Conservation (phyloP, 2,888 invertebrate species). For the Exocentrus adspersus region DNA sequence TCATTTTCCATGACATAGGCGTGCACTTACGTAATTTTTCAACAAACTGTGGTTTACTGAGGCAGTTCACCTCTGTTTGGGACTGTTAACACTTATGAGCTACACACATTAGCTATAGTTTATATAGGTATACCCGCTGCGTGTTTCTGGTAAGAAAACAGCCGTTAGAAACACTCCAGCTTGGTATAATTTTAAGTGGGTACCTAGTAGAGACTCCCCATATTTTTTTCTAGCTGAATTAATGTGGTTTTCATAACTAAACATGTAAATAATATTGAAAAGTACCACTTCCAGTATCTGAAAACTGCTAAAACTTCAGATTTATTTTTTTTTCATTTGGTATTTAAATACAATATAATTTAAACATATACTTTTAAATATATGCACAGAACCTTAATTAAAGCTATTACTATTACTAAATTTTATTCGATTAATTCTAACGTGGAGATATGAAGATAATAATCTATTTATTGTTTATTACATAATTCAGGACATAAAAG, state of each 20-base stretch:
- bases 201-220: neutral
- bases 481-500: neutral
- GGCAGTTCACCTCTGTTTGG: neutral
- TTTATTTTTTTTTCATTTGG: too few relatives aligned
- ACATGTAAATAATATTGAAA: neutral
- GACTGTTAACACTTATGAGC: slow-evolving; percentile 19
- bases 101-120: slow-evolving; percentile 23
- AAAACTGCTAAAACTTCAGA: too few relatives aligned
- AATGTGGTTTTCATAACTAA: slow-evolving; percentile 14
- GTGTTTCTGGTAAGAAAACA: slow-evolving; percentile 36
- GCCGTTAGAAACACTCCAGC: slow-evolving; percentile 29
- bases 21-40: too few relatives aligned
- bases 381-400: too few relatives aligned
- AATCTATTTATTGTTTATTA: too few relatives aligned
- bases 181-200: slow-evolving; percentile 39
- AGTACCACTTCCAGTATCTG: too few relatives aligned
- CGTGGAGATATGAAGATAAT: too few relatives aligned
- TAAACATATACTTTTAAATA: too few relatives aligned
- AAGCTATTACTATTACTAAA: too few relatives aligned
- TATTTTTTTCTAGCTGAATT: slow-evolving; percentile 29
- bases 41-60: neutral
- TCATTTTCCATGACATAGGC: too few relatives aligned
- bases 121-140: slow-evolving; percentile 23
- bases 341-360: too few relatives aligned
- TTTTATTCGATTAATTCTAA: too few relatives aligned